Evolutionary conservation across 1,140 invertebrate species (phyloP).

Genomic region (Drosophila busckii): DNA sequence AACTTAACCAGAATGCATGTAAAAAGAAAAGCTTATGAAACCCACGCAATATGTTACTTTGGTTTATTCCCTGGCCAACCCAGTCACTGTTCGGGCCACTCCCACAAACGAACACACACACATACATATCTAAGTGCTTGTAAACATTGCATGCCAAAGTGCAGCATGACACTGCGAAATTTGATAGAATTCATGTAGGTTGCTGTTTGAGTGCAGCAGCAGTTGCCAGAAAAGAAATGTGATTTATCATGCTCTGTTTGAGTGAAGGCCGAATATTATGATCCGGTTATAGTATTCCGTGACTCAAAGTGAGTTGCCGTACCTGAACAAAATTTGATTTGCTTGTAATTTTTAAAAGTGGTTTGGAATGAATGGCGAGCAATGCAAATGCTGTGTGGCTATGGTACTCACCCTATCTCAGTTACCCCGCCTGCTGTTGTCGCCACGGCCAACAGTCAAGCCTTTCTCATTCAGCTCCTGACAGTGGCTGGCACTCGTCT

Average conservation of each 20-base stretch:
- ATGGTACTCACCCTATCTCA: conserved; percentile 68
- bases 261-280: too few species aligned
- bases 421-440: conserved; percentile 39
- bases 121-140: too few species aligned
- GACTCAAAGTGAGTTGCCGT: conserved; percentile 27
- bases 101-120: not conserved
- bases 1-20: too few species aligned
- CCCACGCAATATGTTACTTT: conserved; percentile 30
- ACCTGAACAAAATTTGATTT: conserved; percentile 20
- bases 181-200: conserved; percentile 48
- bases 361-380: not conserved
- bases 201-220: conserved; percentile 6
- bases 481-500: conserved; percentile 37
- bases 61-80: conserved; percentile 1
- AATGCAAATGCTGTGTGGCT: not conserved
- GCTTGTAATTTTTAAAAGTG: not conserved
- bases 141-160: conserved; percentile 1
- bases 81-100: too few species aligned
- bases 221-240: conserved; percentile 15
- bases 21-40: conserved; percentile 25
- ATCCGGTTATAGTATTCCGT: too few species aligned
- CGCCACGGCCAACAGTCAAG: conserved; percentile 15
- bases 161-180: conserved; percentile 31
- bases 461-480: conserved; percentile 27
- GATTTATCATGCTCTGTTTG: too few species aligned